Evolutionary conservation across 1,140 invertebrate species (phyloP).

Genomic region (Dufourea novaeangliae): DNA sequence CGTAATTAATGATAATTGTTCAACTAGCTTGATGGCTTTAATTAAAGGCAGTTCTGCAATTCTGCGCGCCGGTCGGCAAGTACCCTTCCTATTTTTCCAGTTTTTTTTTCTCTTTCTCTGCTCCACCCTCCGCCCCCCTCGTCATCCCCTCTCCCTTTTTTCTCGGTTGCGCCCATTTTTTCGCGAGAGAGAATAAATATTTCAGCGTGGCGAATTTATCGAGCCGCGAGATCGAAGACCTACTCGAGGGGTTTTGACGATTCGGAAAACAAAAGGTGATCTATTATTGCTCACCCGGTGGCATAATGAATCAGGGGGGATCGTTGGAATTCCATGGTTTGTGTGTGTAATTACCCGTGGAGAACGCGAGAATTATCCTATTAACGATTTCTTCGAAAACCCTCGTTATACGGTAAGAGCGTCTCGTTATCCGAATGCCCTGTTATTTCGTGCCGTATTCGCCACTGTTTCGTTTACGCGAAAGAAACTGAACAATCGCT

Average conservation of each 20-base stretch:
- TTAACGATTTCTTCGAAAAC: conserved; percentile 45
- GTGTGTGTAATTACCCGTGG: conserved; percentile 40
- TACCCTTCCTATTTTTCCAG: conserved; percentile 40
- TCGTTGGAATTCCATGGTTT: conserved; percentile 13
- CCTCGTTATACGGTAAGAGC: conserved; percentile 32
- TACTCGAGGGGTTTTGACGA: conserved; percentile 24
- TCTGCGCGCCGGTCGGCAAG: conserved; percentile 18
- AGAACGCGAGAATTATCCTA: conserved; percentile 36
- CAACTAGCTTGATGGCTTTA: conserved; percentile 72
- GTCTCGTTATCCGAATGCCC: conserved; percentile 34
- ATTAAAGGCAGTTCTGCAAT: conserved; percentile 66
- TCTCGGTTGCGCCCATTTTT: background rate
- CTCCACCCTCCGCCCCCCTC: background rate
- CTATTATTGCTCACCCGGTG: conserved; percentile 19
- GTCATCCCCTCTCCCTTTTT: background rate
- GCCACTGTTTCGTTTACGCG: background rate
- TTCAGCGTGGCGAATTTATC: conserved; percentile 22
- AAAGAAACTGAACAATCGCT: conserved; percentile 5
- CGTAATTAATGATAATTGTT: conserved; percentile 72
- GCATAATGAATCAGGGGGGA: conserved; percentile 48
- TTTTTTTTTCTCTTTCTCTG: conserved; percentile 9
- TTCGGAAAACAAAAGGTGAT: conserved; percentile 43
- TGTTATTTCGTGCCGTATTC: conserved; percentile 24
- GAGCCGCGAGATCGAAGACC: background rate
- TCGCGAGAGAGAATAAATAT: conserved; percentile 6